Evolutionary conservation across 2,797 vertebrate genomes (phyloP).

Genomic region (Pristis pectinata): DNA sequence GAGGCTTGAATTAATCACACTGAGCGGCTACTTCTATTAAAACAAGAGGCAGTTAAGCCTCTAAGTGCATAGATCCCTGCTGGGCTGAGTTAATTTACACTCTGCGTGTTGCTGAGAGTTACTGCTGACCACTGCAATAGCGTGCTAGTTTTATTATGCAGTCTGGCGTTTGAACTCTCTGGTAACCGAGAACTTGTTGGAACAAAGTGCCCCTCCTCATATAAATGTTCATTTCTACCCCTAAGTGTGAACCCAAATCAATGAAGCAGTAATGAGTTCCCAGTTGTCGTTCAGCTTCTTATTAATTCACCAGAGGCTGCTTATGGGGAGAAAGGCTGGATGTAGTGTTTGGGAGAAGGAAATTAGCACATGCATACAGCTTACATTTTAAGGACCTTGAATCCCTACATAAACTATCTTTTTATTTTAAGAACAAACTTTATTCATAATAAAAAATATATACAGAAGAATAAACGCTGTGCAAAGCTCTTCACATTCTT

Average conservation of each 20-base stretch:
- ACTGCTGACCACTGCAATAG: not conserved
- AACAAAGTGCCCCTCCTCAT: not conserved
- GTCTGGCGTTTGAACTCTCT: not conserved
- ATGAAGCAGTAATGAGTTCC: not conserved
- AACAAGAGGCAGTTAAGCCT: not conserved
- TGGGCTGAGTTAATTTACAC: not conserved
- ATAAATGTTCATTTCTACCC: not conserved
- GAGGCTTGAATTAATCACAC: not conserved
- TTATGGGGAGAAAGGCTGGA: not conserved
- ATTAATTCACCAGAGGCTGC: not conserved
- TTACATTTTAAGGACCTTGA: no score
- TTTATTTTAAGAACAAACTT: no score
- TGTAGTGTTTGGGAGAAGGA: not conserved
- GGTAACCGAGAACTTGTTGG: not conserved
- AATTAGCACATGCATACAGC: not conserved
- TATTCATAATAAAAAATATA: no score
- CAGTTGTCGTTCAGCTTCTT: not conserved
- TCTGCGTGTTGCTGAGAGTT: not conserved
- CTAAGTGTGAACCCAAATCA: not conserved
- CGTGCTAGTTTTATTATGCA: not conserved
- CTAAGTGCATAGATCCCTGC: not conserved
- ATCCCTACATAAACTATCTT: no score
- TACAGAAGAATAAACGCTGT: no score
- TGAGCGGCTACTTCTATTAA: not conserved
- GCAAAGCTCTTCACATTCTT: no score